phyloP scores from a whole-genome alignment of 2,797 vertebrate species.

The Lophius americanus region DNA sequence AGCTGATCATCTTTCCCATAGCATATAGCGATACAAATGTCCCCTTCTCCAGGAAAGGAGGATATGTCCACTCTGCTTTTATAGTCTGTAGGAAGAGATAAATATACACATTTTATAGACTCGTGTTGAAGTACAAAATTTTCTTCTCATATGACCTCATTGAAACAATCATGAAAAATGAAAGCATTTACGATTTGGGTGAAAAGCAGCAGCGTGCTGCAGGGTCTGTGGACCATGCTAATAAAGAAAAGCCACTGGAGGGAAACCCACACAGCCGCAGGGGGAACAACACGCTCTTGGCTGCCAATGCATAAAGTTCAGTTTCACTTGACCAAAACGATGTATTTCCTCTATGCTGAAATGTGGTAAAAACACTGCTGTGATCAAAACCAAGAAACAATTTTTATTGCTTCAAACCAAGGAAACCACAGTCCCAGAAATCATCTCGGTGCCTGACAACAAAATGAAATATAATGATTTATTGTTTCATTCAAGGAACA shows the following conservation, averaged over 20 bases:
- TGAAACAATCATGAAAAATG: not conserved
- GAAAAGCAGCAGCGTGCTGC: constrained; percentile 35
- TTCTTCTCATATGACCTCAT: not conserved
- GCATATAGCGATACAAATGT: too few species aligned
- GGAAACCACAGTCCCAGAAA: constrained; percentile 50
- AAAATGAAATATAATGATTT: constrained; percentile 26
- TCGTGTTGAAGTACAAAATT: constrained; percentile 3
- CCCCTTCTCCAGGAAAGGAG: too few species aligned
- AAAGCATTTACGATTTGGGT: constrained; percentile 14
- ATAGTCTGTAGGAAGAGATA: not conserved
- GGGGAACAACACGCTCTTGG: constrained; percentile 59
- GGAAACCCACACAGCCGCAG: constrained; percentile 71
- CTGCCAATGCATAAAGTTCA: constrained; percentile 81
- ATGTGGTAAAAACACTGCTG: constrained; percentile 66
- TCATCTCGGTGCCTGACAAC: constrained; percentile 31
- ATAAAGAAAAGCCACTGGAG: constrained; percentile 75
- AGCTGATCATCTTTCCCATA: too few species aligned
- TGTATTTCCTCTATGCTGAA: constrained; percentile 62
- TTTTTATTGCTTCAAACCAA: constrained; percentile 57
- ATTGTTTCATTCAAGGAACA: constrained; percentile 23
- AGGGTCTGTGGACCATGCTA: constrained; percentile 58
- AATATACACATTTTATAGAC: not conserved
- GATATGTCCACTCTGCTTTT: constrained; percentile 4
- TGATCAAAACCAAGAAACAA: constrained; percentile 60
- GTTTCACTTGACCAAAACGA: constrained; percentile 74